These are phyloP conservation scores for Tamias sibiricus DNA, from an alignment of 2,113 vertebrate species.

Conservation along the genomic window DNA sequence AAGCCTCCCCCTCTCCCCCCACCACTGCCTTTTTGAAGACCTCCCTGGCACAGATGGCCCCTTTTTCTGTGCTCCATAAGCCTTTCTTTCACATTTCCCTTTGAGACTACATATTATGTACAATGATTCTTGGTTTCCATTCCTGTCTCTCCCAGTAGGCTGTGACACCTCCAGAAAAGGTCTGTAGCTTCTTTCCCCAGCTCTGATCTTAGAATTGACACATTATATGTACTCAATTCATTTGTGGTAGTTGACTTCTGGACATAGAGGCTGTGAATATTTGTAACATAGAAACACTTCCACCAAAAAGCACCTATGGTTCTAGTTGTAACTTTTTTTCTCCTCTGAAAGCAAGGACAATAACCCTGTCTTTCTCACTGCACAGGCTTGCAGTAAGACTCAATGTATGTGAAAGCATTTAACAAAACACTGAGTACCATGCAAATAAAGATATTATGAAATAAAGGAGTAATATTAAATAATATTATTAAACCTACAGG, in stretches of 20 bases:
- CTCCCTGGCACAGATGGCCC: conserved; percentile 29
- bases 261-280: background rate
- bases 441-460: background rate
- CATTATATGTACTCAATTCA: background rate
- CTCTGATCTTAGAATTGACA: background rate
- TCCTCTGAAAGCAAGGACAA: background rate
- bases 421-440: background rate
- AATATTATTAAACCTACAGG: background rate
- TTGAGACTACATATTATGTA: background rate
- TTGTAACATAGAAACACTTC: background rate
- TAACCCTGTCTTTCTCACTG: background rate
- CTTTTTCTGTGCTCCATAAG: background rate
- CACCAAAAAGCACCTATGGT: background rate
- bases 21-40: conserved; percentile 33
- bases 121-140: background rate
- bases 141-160: background rate
- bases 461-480: background rate
- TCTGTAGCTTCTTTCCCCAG: background rate
- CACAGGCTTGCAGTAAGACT: background rate
- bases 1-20: background rate
- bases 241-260: background rate
- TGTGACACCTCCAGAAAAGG: background rate
- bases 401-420: background rate
- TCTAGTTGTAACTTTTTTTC: background rate
- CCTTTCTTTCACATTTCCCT: background rate